Percentiles rank a stretch among this genome's conserved stretches.
phyloP scores from a whole-genome alignment of 2,113 vertebrate genomes.

The Collichthys lucidus region DNA sequence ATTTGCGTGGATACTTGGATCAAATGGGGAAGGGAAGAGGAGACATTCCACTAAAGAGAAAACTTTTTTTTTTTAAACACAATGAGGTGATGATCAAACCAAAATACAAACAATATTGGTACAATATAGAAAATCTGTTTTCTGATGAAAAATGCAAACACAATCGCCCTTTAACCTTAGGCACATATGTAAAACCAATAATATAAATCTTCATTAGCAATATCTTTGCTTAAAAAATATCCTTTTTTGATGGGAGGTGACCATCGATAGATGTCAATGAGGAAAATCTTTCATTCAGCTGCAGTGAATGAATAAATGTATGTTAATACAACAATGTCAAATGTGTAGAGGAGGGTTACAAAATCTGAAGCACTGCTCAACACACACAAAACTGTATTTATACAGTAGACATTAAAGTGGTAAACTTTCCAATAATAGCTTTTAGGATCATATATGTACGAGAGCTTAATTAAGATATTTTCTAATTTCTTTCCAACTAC shows the following conservation, averaged over 20 bases:
- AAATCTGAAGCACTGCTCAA: constrained; percentile 17
- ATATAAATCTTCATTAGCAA: constrained; percentile 32
- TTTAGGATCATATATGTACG: constrained; percentile 8
- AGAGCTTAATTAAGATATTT: background rate
- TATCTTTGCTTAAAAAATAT: constrained; percentile 37
- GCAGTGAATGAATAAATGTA: background rate
- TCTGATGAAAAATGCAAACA: constrained; percentile 40
- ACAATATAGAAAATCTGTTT: constrained; percentile 20
- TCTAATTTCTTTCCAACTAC: constrained; percentile 7
- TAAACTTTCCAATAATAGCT: constrained; percentile 34
- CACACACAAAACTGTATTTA: constrained; percentile 27
- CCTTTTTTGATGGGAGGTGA: constrained; percentile 32
- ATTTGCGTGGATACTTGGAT: background rate
- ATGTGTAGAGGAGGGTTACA: background rate
- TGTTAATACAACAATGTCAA: background rate
- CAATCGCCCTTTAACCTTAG: constrained; percentile 36
- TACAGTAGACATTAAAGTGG: constrained; percentile 31
- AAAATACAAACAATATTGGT: constrained; percentile 15
- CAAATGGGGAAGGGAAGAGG: background rate
- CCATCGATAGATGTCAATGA: constrained; percentile 17
- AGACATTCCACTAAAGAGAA: constrained; percentile 43
- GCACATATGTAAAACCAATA: constrained; percentile 67
- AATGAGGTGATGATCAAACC: background rate
- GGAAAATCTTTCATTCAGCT: background rate
- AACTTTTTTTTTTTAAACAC: constrained; percentile 29